A percentile compares a stretch with the other conserved stretches of the same genome.
Conservation (phyloP, 2,888 invertebrate species). For the Hemithea aestivaria region DNA sequence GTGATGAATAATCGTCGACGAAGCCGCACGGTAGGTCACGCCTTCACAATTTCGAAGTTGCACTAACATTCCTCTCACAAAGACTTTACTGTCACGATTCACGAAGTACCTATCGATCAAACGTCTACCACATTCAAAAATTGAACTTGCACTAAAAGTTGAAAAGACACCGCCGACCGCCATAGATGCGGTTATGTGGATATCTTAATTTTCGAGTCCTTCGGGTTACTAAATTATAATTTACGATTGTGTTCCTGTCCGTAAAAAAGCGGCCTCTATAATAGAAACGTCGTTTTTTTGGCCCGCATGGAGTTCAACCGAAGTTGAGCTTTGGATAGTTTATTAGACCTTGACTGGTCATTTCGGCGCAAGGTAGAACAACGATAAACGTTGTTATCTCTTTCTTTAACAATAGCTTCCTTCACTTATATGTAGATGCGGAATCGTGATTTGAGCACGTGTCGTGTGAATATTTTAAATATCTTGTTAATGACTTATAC, state of each 20-base stretch:
- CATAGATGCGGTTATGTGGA: conserved; percentile 54
- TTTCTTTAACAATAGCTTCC: conserved; percentile 35
- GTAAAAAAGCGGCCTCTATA: conserved; percentile 68
- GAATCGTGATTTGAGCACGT: too few relatives aligned
- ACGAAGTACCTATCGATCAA: conserved; percentile 24
- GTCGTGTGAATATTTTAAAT: too few relatives aligned
- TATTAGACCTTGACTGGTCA: conserved; percentile 42
- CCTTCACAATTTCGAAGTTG: conserved; percentile 43
- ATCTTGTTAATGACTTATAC: too few relatives aligned
- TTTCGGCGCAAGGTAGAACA: conserved; percentile 39
- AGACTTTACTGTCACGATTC: conserved; percentile 21
- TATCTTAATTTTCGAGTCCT: conserved; percentile 67
- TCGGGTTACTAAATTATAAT: conserved; percentile 72
- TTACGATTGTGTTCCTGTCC: conserved; percentile 66
- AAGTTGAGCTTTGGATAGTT: conserved; percentile 50
- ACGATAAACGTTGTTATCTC: conserved; percentile 48
- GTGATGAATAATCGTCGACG: conserved; percentile 49
- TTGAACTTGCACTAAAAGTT: conserved; percentile 54
- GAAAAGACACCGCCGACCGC: conserved; percentile 70
- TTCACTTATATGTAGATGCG: neutral
- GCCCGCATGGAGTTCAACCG: conserved; percentile 62
- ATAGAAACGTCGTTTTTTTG: conserved; percentile 74
- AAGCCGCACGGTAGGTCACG: conserved; percentile 63
- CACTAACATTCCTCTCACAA: conserved; percentile 40
- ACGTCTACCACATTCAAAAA: conserved; percentile 57